These are phyloP conservation scores for Podotricha telesiphe DNA, from an alignment of 2,888 invertebrate genomes.

Conservation along the genomic window DNA sequence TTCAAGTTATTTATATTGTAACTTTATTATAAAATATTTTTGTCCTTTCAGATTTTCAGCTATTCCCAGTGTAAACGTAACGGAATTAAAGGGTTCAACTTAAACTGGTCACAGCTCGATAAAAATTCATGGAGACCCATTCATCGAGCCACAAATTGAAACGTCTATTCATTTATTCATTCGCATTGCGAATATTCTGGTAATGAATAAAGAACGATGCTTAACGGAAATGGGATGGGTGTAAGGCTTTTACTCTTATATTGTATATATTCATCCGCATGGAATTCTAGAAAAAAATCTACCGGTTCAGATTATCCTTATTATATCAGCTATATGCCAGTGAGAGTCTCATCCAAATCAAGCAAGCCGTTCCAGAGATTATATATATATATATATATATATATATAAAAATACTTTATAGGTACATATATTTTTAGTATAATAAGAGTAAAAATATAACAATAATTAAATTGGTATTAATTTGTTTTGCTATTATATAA, in stretches of 20 bases:
- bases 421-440: too few species aligned
- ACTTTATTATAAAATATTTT: too few species aligned
- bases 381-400: too few species aligned
- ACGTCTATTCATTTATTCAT: slow-evolving; percentile 49
- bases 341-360: too few species aligned
- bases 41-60: neutral
- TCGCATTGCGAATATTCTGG: slow-evolving; percentile 38
- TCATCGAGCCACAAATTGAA: slow-evolving; percentile 55
- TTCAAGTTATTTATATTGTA: too few species aligned
- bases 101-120: slow-evolving; percentile 39
- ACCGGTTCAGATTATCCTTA: too few species aligned
- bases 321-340: neutral
- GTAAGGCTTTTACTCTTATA: neutral
- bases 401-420: too few species aligned
- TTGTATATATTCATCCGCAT: neutral
- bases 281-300: too few species aligned
- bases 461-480: too few species aligned
- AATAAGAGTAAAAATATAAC: too few species aligned
- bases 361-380: too few species aligned
- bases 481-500: too few species aligned
- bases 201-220: slow-evolving; percentile 33
- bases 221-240: neutral
- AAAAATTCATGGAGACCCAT: slow-evolving; percentile 57
- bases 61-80: neutral
- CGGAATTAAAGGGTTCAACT: slow-evolving; percentile 31